phyloP scores from a whole-genome alignment of 2,113 vertebrate species.

The Poecilia latipinna region DNA sequence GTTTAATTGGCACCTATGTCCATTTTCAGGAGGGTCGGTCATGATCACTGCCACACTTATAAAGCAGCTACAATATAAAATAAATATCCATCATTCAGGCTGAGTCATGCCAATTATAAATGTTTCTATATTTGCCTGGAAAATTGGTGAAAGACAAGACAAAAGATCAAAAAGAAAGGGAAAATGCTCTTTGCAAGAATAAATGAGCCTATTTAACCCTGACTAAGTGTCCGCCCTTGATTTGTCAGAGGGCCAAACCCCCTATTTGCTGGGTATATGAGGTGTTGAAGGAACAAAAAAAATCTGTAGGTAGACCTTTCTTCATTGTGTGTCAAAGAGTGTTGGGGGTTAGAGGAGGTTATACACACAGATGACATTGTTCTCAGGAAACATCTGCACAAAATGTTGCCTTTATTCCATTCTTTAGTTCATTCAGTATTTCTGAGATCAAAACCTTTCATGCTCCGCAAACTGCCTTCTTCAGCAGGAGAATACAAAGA shows the following conservation, averaged over 20 bases:
- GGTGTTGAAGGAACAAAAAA: slow-evolving; percentile 20
- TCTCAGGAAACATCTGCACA: slow-evolving; percentile 2
- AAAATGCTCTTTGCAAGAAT: slow-evolving; percentile 18
- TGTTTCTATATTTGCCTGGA: slow-evolving; percentile 30
- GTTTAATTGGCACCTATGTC: slow-evolving; percentile 8
- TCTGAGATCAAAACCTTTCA: neutral
- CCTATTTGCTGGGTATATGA: slow-evolving; percentile 15
- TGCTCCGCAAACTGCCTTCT: neutral
- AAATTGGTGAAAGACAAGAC: slow-evolving; percentile 17
- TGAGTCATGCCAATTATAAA: slow-evolving; percentile 22
- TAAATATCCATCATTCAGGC: slow-evolving; percentile 6
- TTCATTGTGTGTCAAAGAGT: neutral
- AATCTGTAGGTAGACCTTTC: neutral
- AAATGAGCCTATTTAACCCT: slow-evolving; percentile 10
- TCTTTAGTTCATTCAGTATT: neutral
- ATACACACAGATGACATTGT: neutral
- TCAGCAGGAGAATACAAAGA: neutral
- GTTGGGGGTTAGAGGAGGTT: neutral
- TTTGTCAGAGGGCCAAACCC: slow-evolving; percentile 4
- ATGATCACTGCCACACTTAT: slow-evolving; percentile 26
- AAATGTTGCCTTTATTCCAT: neutral
- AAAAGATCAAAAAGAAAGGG: slow-evolving; percentile 22
- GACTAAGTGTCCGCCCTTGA: slow-evolving; percentile 27
- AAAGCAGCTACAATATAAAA: neutral
- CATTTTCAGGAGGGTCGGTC: slow-evolving; percentile 24